Percentiles rank a stretch among this genome's conserved stretches.
phyloP scores from a whole-genome alignment of 2,888 invertebrate genomes.

The Isoperla grammatica region DNA sequence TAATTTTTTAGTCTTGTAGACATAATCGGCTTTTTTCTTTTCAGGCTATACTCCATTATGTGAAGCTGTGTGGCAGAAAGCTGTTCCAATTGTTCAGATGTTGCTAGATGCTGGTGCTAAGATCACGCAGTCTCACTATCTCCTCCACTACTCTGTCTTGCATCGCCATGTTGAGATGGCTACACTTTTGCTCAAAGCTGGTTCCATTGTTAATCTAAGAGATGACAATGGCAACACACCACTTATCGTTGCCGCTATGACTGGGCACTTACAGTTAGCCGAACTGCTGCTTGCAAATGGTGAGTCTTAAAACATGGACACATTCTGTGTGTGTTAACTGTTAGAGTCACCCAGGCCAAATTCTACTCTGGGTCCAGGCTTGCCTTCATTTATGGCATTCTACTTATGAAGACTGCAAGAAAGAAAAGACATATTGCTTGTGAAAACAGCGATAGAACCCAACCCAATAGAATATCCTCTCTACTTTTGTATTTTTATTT shows the following conservation, averaged over 20 bases:
- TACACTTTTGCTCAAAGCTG: conserved; percentile 50
- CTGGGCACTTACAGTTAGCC: conserved; percentile 48
- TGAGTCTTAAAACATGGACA: conserved; percentile 40
- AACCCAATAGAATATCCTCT: no score
- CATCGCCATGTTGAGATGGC: conserved; percentile 57
- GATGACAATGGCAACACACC: conserved; percentile 65
- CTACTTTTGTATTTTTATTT: no score
- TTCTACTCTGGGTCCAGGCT: no score
- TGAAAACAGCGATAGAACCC: no score
- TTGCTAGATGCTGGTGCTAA: conserved; percentile 61
- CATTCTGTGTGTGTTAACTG: no score
- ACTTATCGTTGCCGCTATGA: conserved; percentile 53
- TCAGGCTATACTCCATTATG: conserved; percentile 63
- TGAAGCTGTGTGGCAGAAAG: conserved; percentile 63
- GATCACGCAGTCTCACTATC: conserved; percentile 61
- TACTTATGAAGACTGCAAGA: background rate
- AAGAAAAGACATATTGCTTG: no score
- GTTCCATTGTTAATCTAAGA: conserved; percentile 55
- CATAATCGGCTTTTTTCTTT: conserved; percentile 1
- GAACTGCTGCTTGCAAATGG: conserved; percentile 52
- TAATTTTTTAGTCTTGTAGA: no score
- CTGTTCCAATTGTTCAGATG: conserved; percentile 52
- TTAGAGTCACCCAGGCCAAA: no score
- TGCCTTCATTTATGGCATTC: background rate
- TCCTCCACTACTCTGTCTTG: conserved; percentile 62